phyloP scores from a whole-genome alignment of 1,140 invertebrate genomes.

The Brachionus paranguensis region DNA sequence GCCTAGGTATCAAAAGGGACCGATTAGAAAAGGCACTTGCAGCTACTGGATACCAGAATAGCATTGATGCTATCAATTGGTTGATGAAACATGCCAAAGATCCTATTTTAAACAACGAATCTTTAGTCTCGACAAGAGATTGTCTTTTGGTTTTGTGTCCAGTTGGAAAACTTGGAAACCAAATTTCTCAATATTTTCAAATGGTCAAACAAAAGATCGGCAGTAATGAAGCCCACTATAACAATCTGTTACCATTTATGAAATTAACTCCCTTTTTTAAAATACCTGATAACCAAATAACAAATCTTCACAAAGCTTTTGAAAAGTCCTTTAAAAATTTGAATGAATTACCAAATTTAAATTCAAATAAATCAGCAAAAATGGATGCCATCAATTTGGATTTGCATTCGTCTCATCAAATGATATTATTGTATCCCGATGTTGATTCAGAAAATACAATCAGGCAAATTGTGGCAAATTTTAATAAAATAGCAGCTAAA shows the following conservation, averaged over 20 bases:
- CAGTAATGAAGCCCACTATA: conserved; percentile 18
- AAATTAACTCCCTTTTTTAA: conserved; percentile 35
- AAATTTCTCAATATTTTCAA: conserved; percentile 21
- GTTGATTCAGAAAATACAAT: conserved; percentile 26
- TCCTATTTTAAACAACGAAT: conserved; percentile 1
- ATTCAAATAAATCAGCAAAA: neutral
- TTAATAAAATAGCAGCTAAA: conserved; percentile 5
- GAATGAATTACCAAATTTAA: neutral
- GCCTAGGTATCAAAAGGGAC: neutral
- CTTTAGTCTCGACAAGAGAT: conserved; percentile 1
- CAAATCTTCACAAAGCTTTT: conserved; percentile 33
- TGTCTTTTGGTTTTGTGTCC: conserved; percentile 26
- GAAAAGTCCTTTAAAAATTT: neutral
- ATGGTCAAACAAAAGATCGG: conserved; percentile 19
- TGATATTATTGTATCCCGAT: conserved; percentile 24
- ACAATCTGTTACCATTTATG: conserved; percentile 26
- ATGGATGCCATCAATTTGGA: conserved; percentile 3
- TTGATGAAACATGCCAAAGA: conserved; percentile 31
- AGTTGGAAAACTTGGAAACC: neutral
- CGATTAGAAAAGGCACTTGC: conserved; percentile 4
- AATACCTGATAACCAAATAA: conserved; percentile 27
- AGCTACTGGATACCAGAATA: conserved; percentile 23
- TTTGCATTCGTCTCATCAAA: conserved; percentile 19
- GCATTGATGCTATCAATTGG: conserved; percentile 31
- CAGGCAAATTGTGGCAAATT: neutral